Conservation (phyloP, 2,888 invertebrate species). For the Dermolepida albohirtum region DNA sequence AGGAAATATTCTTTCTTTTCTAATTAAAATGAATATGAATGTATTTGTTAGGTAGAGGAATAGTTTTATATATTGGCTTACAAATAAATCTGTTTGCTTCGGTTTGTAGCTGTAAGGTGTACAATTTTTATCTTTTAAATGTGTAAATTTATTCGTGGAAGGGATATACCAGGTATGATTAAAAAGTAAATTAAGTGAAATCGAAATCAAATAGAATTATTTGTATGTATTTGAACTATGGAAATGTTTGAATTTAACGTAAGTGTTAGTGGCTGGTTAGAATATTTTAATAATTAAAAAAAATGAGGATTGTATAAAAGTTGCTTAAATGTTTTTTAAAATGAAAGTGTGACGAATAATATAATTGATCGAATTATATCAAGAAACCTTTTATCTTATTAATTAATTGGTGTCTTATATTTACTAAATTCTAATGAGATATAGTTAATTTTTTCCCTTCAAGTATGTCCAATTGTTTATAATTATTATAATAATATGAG, state of each 20-base stretch:
- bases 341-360: slow-evolving; percentile 55
- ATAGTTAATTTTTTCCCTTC: slow-evolving; percentile 40
- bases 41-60: slow-evolving; percentile 58
- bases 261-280: slow-evolving; percentile 64
- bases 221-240: slow-evolving; percentile 45
- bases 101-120: slow-evolving; percentile 23
- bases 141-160: slow-evolving; percentile 3
- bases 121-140: slow-evolving; percentile 14
- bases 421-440: slow-evolving; percentile 53
- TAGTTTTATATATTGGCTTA: slow-evolving; percentile 52
- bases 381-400: slow-evolving; percentile 56
- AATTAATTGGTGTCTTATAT: slow-evolving; percentile 56
- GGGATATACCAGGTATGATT: slow-evolving; percentile 13
- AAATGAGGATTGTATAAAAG: slow-evolving; percentile 54
- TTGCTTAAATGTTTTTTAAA: slow-evolving; percentile 57
- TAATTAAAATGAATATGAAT: slow-evolving; percentile 51
- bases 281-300: slow-evolving; percentile 59
- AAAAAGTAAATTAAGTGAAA: background rate
- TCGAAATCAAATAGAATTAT: slow-evolving; percentile 43
- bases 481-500: slow-evolving; percentile 40
- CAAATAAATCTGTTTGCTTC: slow-evolving; percentile 38
- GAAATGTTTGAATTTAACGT: slow-evolving; percentile 58
- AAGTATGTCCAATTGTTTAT: slow-evolving; percentile 30
- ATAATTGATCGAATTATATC: slow-evolving; percentile 44
- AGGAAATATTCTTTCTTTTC: slow-evolving; percentile 5